A percentile compares a stretch with the other conserved stretches of the same genome.
Conservation (phyloP, 2,888 invertebrate species). For the Sialis fuliginosa region DNA sequence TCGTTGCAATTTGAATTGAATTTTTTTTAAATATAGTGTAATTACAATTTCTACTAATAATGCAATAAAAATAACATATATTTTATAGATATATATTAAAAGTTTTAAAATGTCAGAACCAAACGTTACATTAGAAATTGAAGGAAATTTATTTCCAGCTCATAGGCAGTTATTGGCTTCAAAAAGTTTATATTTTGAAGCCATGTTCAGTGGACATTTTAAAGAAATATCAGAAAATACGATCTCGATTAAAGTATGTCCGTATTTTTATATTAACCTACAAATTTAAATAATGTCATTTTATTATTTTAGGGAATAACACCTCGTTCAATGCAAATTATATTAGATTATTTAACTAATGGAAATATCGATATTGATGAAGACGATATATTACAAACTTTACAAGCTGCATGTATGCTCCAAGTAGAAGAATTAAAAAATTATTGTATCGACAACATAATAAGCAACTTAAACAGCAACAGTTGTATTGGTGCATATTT, state of each 20-base stretch:
- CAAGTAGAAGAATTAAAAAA: constrained; percentile 22
- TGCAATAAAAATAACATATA: too few species aligned
- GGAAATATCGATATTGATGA: constrained; percentile 14
- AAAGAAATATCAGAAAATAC: constrained; percentile 19
- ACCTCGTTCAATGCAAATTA: constrained; percentile 20
- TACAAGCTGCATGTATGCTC: constrained; percentile 24
- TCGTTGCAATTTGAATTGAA: too few species aligned
- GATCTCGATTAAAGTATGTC: constrained; percentile 22
- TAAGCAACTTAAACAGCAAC: constrained; percentile 2
- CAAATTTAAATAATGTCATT: not conserved
- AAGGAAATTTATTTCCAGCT: constrained; percentile 15
- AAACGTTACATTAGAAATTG: constrained; percentile 15
- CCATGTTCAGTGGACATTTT: constrained; percentile 27
- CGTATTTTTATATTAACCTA: not conserved
- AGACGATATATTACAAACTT: constrained; percentile 18
- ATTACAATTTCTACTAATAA: too few species aligned
- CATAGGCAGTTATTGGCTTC: constrained; percentile 17
- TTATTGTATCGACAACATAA: not conserved
- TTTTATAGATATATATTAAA: too few species aligned
- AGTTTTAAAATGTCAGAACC: too few species aligned
- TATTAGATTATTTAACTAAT: constrained; percentile 19
- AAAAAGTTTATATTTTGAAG: constrained; percentile 27
- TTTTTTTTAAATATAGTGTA: too few species aligned
- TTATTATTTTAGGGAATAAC: constrained; percentile 20
- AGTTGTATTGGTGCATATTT: constrained; percentile 21